Evolutionary conservation across 1,140 invertebrate species (phyloP).

Genomic region (Vanessa atalanta): DNA sequence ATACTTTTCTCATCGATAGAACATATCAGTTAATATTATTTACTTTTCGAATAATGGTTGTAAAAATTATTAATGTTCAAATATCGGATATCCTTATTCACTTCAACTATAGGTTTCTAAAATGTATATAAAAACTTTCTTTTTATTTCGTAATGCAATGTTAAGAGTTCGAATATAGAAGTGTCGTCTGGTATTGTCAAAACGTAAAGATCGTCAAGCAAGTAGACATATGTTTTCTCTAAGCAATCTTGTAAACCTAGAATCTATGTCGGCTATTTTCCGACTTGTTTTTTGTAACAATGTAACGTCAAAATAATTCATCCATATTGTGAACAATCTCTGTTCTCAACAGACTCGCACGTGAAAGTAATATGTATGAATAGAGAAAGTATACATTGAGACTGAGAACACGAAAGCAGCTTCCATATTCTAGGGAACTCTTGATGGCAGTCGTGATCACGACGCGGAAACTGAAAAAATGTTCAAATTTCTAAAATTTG

Average conservation of each 20-base stretch:
- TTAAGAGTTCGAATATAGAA: no score
- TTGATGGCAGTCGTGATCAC: constrained; percentile 5
- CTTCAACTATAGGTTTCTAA: no score
- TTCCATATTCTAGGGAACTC: constrained; percentile 45
- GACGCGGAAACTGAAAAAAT: constrained; percentile 26
- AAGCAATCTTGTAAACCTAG: constrained; percentile 22
- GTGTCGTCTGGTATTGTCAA: neutral
- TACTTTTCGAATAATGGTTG: no score
- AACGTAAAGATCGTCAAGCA: neutral
- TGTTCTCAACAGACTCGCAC: constrained; percentile 57
- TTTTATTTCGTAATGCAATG: no score
- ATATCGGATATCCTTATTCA: no score
- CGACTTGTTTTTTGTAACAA: constrained; percentile 33
- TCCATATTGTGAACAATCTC: constrained; percentile 53
- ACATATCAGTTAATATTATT: no score
- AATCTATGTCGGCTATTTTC: constrained; percentile 37
- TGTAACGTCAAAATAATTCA: constrained; percentile 49
- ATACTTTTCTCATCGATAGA: no score
- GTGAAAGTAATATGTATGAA: constrained; percentile 72
- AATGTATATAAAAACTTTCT: no score
- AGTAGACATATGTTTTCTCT: constrained; percentile 1
- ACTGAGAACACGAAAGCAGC: constrained; percentile 62
- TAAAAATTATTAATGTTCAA: no score
- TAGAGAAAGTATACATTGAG: constrained; percentile 66
- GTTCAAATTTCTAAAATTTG: constrained; percentile 31